phyloP scores from a whole-genome alignment of 53 echinoderm and acorn worm genomes.

The Patiria pectinifera region DNA sequence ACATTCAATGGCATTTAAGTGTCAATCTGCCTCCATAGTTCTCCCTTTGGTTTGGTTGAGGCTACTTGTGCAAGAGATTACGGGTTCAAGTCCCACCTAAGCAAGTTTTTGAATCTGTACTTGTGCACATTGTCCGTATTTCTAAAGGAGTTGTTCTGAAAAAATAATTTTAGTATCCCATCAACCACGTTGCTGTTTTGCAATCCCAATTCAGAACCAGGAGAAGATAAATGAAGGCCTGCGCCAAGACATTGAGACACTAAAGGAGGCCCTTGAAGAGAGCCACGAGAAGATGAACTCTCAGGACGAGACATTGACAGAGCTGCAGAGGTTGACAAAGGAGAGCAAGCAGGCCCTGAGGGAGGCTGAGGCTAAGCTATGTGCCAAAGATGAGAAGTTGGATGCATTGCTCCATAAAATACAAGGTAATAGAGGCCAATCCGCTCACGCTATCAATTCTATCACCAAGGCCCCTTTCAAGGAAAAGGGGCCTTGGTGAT shows the following conservation, averaged over 20 bases:
- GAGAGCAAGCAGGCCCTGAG: constrained; percentile 35
- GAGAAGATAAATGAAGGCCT: constrained; percentile 38
- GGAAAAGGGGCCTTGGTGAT: too few relatives aligned
- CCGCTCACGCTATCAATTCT: too few relatives aligned
- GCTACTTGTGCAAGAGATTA: too few relatives aligned
- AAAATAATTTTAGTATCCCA: neutral
- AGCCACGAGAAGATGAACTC: constrained; percentile 57
- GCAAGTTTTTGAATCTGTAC: too few relatives aligned
- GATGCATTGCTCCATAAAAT: constrained; percentile 32
- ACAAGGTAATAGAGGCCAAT: constrained; percentile 5
- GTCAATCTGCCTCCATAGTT: too few relatives aligned
- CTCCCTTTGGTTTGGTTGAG: too few relatives aligned
- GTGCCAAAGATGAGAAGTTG: constrained; percentile 31
- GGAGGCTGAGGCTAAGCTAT: constrained; percentile 59
- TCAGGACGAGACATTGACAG: constrained; percentile 45
- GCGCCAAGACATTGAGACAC: constrained; percentile 35
- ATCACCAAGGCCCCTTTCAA: neutral
- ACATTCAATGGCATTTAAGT: too few relatives aligned
- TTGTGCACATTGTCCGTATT: too few relatives aligned
- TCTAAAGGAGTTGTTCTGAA: neutral
- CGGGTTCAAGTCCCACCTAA: too few relatives aligned
- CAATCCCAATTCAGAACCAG: constrained; percentile 5
- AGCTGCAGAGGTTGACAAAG: constrained; percentile 40
- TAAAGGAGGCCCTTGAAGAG: constrained; percentile 57
- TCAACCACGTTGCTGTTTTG: neutral